Conservation (phyloP, 2,797 vertebrate species). For the Spinibarbus caldwelli region DNA sequence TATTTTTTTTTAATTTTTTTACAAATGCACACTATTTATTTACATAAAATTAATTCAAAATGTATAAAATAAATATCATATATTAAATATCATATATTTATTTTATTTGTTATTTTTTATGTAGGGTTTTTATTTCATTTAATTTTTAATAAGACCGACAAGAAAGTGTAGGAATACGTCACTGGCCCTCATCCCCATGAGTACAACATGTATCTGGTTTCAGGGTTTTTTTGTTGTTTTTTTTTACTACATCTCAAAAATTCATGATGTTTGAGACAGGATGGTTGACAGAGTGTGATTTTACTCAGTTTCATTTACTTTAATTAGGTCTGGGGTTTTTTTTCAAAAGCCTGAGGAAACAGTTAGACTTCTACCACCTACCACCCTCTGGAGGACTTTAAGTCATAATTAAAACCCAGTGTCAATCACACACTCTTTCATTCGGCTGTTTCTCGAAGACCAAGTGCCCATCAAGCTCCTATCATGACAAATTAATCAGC, state of each 20-base stretch:
- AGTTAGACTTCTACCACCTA: slow-evolving; percentile 17
- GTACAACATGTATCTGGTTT: neutral
- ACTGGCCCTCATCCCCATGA: neutral
- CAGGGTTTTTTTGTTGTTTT: neutral
- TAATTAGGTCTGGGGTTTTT: slow-evolving; percentile 58
- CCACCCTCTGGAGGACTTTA: slow-evolving; percentile 50
- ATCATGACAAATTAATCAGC: slow-evolving; percentile 63
- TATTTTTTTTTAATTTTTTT: neutral
- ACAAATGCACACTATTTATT: neutral
- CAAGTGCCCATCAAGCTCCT: slow-evolving; percentile 52
- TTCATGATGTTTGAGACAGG: neutral
- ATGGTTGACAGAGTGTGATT: slow-evolving; percentile 45
- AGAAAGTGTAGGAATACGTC: neutral
- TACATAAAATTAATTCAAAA: neutral
- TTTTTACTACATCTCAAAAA: slow-evolving; percentile 22
- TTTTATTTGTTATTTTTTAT: neutral
- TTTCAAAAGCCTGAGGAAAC: slow-evolving; percentile 46
- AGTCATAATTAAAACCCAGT: slow-evolving; percentile 62
- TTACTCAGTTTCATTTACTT: slow-evolving; percentile 54
- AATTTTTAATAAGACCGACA: neutral
- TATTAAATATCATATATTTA: neutral
- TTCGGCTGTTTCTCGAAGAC: slow-evolving; percentile 48
- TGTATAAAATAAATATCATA: neutral
- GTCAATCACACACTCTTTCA: slow-evolving; percentile 57
- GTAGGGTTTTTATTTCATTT: neutral